Conservation (phyloP, 2,888 invertebrate species). For the Elegia similella region DNA sequence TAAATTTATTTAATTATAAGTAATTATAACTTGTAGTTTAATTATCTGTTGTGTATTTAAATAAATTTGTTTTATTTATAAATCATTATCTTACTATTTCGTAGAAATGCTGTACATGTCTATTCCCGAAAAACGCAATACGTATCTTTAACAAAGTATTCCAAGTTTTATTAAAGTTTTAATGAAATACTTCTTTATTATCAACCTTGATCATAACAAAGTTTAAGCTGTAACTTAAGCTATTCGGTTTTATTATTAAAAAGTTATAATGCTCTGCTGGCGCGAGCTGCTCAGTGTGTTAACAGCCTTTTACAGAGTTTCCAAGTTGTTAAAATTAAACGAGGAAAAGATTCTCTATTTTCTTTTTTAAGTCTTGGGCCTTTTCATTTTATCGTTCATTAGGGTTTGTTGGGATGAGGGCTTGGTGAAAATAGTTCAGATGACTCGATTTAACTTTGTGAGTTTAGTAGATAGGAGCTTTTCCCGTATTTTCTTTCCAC, state of each 20-base stretch:
- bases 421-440: neutral
- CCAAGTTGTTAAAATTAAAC: conserved; percentile 24
- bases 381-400: neutral
- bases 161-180: neutral
- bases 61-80: no score
- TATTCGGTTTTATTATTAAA: conserved; percentile 29
- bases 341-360: conserved; percentile 14
- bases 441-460: no score
- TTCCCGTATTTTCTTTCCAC: no score
- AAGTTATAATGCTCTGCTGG: conserved; percentile 28
- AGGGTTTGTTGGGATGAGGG: neutral
- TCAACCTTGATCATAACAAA: conserved; percentile 13
- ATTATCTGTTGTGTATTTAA: no score
- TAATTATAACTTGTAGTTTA: no score
- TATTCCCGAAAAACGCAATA: no score
- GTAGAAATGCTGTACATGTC: no score
- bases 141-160: neutral
- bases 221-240: conserved; percentile 19
- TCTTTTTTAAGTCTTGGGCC: conserved; percentile 6
- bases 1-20: no score
- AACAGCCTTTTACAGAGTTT: conserved; percentile 28
- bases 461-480: no score
- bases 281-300: conserved; percentile 26
- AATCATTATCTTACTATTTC: no score
- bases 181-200: neutral